Evolutionary conservation across 2,888 invertebrate genomes (phyloP).

Genomic region (Papilio gigon): DNA sequence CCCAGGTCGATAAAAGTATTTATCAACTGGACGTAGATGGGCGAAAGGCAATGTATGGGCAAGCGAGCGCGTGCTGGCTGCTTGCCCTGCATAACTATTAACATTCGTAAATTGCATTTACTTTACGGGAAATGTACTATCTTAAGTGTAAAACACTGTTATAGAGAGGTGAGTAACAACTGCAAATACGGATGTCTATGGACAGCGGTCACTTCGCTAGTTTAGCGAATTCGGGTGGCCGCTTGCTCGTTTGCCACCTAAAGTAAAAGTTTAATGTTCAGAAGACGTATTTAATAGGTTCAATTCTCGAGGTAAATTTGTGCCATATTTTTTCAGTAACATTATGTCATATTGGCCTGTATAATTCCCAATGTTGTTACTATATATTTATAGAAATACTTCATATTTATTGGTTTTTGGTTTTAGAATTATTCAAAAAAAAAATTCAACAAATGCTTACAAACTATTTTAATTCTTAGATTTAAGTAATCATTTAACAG

Average conservation of each 20-base stretch:
- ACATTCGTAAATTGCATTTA: constrained; percentile 30
- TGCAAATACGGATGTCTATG: too few species aligned
- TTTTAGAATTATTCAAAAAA: too few species aligned
- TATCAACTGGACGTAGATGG: constrained; percentile 37
- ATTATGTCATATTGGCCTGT: background rate
- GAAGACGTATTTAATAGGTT: background rate
- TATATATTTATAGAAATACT: too few species aligned
- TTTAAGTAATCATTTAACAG: too few species aligned
- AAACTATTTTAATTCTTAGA: too few species aligned
- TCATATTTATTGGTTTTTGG: too few species aligned
- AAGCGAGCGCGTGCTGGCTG: constrained; percentile 42
- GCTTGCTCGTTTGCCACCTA: too few species aligned
- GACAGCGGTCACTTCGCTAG: too few species aligned
- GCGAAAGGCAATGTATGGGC: constrained; percentile 31
- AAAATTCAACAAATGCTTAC: too few species aligned
- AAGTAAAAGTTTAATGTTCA: background rate
- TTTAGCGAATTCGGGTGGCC: too few species aligned
- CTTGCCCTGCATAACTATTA: constrained; percentile 37
- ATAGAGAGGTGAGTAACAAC: background rate
- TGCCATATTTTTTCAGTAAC: background rate
- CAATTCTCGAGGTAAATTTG: background rate
- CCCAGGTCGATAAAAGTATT: constrained; percentile 27
- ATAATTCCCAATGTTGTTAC: too few species aligned
- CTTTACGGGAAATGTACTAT: background rate
- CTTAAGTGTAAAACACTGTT: background rate